Conservation (phyloP, 1,140 invertebrate genomes). For the Zeugodacus cucurbitae region DNA sequence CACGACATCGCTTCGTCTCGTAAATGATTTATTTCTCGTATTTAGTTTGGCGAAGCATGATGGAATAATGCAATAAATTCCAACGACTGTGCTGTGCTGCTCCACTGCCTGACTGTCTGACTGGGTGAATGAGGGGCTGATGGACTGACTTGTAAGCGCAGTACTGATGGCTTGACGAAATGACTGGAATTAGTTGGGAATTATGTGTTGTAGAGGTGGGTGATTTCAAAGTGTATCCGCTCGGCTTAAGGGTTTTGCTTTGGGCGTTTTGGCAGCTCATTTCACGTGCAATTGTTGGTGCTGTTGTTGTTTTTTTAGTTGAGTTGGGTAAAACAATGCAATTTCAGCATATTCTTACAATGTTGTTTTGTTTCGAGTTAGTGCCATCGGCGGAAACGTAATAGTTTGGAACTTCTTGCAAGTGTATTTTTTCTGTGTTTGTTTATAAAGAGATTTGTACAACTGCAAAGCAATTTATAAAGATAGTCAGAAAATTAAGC, state of each 20-base stretch:
- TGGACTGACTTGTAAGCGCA: not conserved
- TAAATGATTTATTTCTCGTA: constrained; percentile 37
- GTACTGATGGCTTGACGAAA: constrained; percentile 9
- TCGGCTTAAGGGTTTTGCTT: not conserved
- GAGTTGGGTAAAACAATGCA: not conserved
- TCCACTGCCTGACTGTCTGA: not conserved
- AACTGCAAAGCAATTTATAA: not conserved
- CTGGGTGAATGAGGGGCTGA: not conserved
- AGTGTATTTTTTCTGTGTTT: not conserved
- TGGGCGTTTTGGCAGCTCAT: not conserved
- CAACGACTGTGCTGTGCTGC: not conserved
- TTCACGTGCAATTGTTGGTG: not conserved
- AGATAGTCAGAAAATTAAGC: not conserved
- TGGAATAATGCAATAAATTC: constrained; percentile 33
- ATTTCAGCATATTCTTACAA: not conserved
- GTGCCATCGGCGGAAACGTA: not conserved
- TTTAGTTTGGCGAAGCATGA: constrained; percentile 38
- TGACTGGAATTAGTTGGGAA: constrained; percentile 11
- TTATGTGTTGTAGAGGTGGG: constrained; percentile 19
- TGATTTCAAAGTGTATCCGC: constrained; percentile 18
- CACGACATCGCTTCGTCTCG: not conserved
- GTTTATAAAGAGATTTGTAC: not conserved
- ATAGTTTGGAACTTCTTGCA: not conserved
- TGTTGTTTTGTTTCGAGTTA: not conserved
- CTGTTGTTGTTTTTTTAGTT: not conserved